Percentiles rank a stretch among this genome's conserved stretches.
Conservation (phyloP, 2,797 vertebrate species). For the Chrosomus eos region DNA sequence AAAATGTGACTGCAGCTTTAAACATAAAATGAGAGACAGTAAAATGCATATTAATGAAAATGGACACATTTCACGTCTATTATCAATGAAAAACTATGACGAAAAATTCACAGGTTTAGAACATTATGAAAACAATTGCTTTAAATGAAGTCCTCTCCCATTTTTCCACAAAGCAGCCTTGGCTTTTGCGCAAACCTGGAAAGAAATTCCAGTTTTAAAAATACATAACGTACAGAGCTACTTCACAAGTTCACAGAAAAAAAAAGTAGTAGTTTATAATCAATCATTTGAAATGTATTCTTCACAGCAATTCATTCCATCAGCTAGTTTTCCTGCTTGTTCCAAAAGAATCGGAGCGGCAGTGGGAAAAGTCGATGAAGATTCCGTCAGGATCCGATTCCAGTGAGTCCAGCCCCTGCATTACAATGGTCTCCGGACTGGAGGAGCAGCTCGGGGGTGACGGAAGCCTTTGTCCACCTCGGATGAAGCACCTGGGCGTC, state of each 20-base stretch:
- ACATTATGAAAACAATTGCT: conserved; percentile 41
- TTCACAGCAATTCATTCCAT: conserved; percentile 64
- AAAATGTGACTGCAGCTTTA: neutral
- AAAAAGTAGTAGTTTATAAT: conserved; percentile 7
- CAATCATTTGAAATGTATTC: conserved; percentile 80
- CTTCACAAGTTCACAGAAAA: conserved; percentile 18
- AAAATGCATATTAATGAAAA: neutral
- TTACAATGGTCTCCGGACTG: conserved; percentile 93
- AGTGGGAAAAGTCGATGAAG: conserved; percentile 93
- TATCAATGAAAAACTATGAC: conserved; percentile 26
- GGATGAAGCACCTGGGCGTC: conserved; percentile 75
- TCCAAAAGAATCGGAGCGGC: conserved; percentile 79
- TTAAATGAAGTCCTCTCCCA: conserved; percentile 17
- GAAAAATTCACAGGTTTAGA: conserved; percentile 50
- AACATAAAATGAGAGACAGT: neutral
- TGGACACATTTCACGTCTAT: neutral
- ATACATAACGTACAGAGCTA: neutral
- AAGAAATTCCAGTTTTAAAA: conserved; percentile 40
- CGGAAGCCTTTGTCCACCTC: conserved; percentile 77
- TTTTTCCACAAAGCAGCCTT: neutral
- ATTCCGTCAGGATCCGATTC: conserved; percentile 95
- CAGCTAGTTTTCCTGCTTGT: conserved; percentile 79
- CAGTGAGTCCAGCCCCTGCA: conserved; percentile 89
- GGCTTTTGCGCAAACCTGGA: neutral
- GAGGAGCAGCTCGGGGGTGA: conserved; percentile 84